Base-by-base conservation (phyloP, 2,113 vertebrate genomes). In the Phalacrocorax carbo region DNA sequence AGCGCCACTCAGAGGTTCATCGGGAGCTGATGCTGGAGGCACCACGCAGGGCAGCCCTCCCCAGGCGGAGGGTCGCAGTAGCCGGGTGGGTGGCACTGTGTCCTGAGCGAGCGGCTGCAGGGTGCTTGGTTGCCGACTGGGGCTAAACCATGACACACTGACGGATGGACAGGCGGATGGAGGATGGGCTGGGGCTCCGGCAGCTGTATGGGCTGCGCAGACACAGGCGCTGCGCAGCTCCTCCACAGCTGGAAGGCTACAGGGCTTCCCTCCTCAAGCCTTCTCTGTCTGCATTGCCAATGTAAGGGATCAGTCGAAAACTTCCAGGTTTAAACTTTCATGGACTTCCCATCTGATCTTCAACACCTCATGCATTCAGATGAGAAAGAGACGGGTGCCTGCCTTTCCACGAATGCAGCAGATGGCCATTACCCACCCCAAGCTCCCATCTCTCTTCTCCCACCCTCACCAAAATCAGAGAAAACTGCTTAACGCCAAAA, bases 41-140 rank as follows among this genome's bases (percentile, higher is more conserved):
- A 58, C 19, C 82, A 69, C 2, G 2, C 11, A 64, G 40, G 60
- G 55, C 75, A 66, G 44, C 10, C 10, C 64, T 25, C 29, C 49
- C 7, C 0, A 1, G 46, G 36, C 4, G 3, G 27, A 32, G 13
- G 38, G 18, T 36, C 2, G 1, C 23, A 30, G 48, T 19, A 25
- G 40, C 29, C 0, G 9, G 11, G 32, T 27, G 27, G 32, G 58
- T 20, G 69, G 32, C 89, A 62, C 38, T 38, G 38, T 38, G 38
- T 38, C 38, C 38, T 38, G 38, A 38, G 38, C 38, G 38, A 38
- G 38, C 38, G 38, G 38, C 38, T 38, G 38, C 38, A 38, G 10
- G 38, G 38, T 10, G 38, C 38, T 38, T 38, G 38, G 38, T 38
- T 38, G 38, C 10, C 38, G 38, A 38, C 38, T 38, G 38, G 38